Base-by-base conservation (phyloP, 2,888 invertebrate species). In the Limenitis arthemis region DNA sequence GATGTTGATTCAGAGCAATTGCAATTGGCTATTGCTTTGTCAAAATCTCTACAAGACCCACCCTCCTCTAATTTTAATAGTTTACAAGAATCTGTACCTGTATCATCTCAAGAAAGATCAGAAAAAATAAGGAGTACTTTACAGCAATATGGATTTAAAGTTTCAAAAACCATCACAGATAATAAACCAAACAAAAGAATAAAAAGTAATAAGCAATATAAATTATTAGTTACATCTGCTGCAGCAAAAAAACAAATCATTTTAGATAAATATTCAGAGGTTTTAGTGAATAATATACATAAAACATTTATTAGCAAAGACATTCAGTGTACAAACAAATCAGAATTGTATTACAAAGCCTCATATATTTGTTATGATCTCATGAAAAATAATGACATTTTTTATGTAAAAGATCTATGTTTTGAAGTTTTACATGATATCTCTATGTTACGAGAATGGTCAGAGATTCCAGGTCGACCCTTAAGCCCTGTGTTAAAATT, bases 21-120 rank as follows among this genome's bases (percentile, higher is more conserved):
- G 55, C 90, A 91, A 69, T 65, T 92, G 71, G 92, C 91, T 40
- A 79, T 92, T 61, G 91, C 91, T 9, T 69, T 92, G 53, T 91
- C 92, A 4, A 89, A 87, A 66, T 92, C 92, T 0, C 68, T 87
- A 5, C 68, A 79, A 53, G 44, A 63, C 30, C 38, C 49, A n/a
- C 58, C 62, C 37, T 34, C 50, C 36, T 48, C 44, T 53, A 53
- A 20, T 39, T 44, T 63, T 30, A 39, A 41, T 52, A 59, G 47
- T 48, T 44, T 34, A 11, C 12, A 56, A 49, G 61, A 60, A 46
- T 59, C 36, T 38, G 61, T 63, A 41, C 42, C 66, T n/a, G 51
- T 68, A 39, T 68, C 61, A 20, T 59, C 75, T 1, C 70, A 74
- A 61, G 75, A 77, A 55, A 77, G 75, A 62, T 65, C 69, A 32